Evolutionary conservation across 2,888 invertebrate genomes (phyloP).

Genomic region (Ophioninae sp.): DNA sequence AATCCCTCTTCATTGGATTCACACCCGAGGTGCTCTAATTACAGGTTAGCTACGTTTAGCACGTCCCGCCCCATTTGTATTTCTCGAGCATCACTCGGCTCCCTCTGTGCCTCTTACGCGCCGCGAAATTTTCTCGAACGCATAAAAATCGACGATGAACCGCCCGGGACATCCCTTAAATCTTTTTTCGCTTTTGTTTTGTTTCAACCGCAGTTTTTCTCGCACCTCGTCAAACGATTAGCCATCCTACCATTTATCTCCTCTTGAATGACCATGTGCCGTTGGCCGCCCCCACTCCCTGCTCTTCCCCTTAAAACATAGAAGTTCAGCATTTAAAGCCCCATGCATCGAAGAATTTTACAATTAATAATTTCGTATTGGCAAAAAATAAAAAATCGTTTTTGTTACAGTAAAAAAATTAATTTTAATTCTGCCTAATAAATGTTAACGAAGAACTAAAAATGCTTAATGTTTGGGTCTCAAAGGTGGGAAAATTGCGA

Average conservation of each 20-base stretch:
- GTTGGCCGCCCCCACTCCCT: too few species aligned
- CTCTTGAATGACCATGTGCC: constrained; percentile 9
- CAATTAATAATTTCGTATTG: too few species aligned
- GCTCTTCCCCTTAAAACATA: too few species aligned
- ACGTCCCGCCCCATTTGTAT: constrained; percentile 34
- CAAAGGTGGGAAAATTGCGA: too few species aligned
- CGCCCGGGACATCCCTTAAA: constrained; percentile 46
- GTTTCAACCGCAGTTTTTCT: constrained; percentile 46
- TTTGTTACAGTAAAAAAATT: too few species aligned
- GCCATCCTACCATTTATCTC: constrained; percentile 29
- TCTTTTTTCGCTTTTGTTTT: constrained; percentile 37
- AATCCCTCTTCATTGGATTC: constrained; percentile 73
- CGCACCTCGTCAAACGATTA: constrained; percentile 52
- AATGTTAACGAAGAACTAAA: too few species aligned
- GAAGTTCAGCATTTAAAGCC: too few species aligned
- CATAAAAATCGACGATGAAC: constrained; percentile 26
- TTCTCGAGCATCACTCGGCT: background rate
- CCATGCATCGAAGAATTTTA: too few species aligned
- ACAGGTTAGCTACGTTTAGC: constrained; percentile 68
- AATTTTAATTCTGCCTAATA: too few species aligned
- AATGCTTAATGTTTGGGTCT: too few species aligned
- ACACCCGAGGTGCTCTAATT: constrained; percentile 79
- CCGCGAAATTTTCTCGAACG: constrained; percentile 61
- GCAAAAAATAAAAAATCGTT: too few species aligned
- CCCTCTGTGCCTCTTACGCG: constrained; percentile 47